Percentiles rank a stretch among this genome's conserved stretches.
phyloP scores from a whole-genome alignment of 2,797 vertebrate species.

The Parauchenoglanis ngamensis region DNA sequence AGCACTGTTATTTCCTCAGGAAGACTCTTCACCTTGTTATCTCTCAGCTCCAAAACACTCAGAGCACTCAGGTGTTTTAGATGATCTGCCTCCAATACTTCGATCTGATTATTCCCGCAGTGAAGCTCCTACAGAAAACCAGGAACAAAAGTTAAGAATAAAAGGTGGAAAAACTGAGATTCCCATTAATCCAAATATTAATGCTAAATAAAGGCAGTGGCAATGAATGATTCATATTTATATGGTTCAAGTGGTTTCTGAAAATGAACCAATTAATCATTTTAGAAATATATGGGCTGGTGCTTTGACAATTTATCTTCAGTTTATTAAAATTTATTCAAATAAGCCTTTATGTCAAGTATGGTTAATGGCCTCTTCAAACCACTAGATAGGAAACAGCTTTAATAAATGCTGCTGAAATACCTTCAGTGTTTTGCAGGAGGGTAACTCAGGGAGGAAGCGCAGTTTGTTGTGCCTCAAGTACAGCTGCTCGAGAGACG shows the following conservation, averaged over 20 bases:
- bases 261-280: neutral
- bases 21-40: conserved; percentile 83
- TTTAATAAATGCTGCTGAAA: neutral
- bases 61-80: conserved; percentile 79
- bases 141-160: neutral
- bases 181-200: neutral
- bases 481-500: conserved; percentile 83
- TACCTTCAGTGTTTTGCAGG: conserved; percentile 81
- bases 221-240: neutral
- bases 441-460: conserved; percentile 77
- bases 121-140: conserved; percentile 75
- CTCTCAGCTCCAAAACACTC: conserved; percentile 80
- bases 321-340: neutral
- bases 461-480: conserved; percentile 80
- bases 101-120: conserved; percentile 86
- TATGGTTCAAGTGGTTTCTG: neutral
- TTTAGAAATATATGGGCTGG: neutral
- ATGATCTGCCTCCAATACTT: conserved; percentile 73
- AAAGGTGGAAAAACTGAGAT: neutral
- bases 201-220: neutral
- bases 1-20: conserved; percentile 82
- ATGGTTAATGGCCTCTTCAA: neutral
- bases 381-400: neutral
- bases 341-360: neutral
- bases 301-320: neutral